These are phyloP conservation scores for Pocillopora verrucosa DNA, from an alignment of 64 coral and sea anemone species.

Conservation along the genomic window DNA sequence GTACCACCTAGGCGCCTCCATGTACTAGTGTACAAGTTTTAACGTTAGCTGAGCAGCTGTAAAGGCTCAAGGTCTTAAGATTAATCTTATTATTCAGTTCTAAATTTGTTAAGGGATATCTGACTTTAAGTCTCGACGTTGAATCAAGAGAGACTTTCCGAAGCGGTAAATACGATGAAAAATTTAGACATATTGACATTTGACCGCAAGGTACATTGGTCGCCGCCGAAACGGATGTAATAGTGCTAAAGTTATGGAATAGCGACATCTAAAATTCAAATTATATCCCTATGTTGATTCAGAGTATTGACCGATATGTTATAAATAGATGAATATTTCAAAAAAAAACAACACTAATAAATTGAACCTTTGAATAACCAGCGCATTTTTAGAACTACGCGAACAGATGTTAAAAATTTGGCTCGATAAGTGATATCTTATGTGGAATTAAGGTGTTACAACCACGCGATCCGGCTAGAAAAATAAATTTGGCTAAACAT, in stretches of 20 bases:
- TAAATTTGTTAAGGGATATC: no score
- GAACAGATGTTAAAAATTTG: not conserved
- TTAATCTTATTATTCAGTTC: no score
- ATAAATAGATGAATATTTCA: not conserved
- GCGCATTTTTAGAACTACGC: not conserved
- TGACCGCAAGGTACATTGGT: not conserved
- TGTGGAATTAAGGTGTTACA: no score
- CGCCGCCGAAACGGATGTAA: not conserved
- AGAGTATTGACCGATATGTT: not conserved
- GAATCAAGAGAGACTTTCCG: not conserved
- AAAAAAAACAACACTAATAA: no score
- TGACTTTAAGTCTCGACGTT: not conserved
- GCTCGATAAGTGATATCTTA: not conserved
- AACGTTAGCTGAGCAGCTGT: no score
- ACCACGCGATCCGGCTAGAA: no score
- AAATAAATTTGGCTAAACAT: no score
- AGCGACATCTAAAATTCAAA: not conserved
- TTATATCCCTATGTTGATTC: not conserved
- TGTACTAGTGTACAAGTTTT: no score
- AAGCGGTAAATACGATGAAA: not conserved
- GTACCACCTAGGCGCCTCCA: no score
- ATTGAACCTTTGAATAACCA: not conserved
- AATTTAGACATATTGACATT: not conserved
- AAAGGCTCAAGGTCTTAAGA: no score
- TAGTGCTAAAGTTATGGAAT: not conserved